Evolutionary conservation across 2,113 vertebrate species (phyloP).

Genomic region (Corythaeola cristata): DNA sequence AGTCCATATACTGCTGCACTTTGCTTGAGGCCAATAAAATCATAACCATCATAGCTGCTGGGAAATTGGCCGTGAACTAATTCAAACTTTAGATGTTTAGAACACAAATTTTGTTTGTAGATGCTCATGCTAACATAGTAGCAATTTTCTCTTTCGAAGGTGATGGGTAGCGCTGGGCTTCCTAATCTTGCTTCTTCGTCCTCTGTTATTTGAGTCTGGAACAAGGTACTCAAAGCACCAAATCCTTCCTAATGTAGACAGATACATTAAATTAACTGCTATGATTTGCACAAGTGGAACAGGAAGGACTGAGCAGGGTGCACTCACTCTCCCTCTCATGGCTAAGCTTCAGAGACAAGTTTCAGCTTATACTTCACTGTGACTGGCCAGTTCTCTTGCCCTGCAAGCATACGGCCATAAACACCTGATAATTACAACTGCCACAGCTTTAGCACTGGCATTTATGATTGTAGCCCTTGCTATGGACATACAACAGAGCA

Average conservation of each 20-base stretch:
- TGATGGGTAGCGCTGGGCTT: background rate
- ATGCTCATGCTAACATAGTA: background rate
- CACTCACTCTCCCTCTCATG: fast-evolving
- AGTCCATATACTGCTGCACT: background rate
- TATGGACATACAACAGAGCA: background rate
- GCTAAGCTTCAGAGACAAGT: background rate
- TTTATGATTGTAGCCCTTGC: background rate
- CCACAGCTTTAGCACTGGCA: background rate
- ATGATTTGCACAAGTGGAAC: background rate
- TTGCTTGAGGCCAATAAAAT: background rate
- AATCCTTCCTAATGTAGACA: background rate
- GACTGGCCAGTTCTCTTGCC: background rate
- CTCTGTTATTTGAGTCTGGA: background rate
- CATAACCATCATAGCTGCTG: background rate
- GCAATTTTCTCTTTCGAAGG: background rate
- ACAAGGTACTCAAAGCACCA: background rate
- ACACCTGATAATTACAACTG: background rate
- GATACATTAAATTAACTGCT: background rate
- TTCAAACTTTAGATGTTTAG: background rate
- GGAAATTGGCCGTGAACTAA: background rate
- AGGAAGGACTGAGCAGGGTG: background rate
- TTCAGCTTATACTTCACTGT: background rate
- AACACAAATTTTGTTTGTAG: background rate
- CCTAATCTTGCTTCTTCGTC: background rate
- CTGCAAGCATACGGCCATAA: background rate